Evolutionary conservation across 1,140 invertebrate species (phyloP).

Genomic region (Cydia pomonella): DNA sequence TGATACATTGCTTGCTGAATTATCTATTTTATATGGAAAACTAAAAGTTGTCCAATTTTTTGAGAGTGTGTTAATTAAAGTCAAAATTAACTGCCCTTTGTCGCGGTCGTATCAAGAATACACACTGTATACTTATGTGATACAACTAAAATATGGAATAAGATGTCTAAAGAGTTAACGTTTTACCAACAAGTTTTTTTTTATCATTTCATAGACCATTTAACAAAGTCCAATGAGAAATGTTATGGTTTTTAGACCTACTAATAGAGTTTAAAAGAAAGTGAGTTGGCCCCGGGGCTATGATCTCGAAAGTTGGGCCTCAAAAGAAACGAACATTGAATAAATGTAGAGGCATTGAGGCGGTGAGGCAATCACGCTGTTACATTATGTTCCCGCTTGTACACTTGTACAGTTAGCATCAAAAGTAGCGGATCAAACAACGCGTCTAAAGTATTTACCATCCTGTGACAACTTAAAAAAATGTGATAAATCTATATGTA

Average conservation of each 20-base stretch:
- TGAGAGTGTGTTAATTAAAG: no score
- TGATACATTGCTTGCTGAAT: no score
- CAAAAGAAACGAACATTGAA: background rate
- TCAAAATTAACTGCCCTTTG: no score
- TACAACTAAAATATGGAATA: background rate
- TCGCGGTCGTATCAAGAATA: no score
- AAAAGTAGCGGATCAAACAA: no score
- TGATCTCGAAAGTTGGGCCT: slow-evolving; percentile 18
- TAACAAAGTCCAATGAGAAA: background rate
- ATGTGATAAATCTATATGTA: no score
- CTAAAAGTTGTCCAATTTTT: no score
- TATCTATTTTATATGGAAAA: no score
- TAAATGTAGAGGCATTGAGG: background rate
- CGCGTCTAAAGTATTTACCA: no score
- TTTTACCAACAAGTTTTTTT: background rate
- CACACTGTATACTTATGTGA: background rate
- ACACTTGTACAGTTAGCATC: no score
- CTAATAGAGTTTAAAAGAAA: slow-evolving; percentile 1
- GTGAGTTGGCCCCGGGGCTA: background rate
- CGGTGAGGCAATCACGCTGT: slow-evolving; percentile 1
- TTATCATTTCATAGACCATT: background rate
- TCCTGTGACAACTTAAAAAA: no score
- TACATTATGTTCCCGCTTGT: background rate
- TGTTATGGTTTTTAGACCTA: background rate
- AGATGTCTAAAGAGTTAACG: background rate